Conservation (phyloP, 2,797 vertebrate species). For the Paguma larvata region DNA sequence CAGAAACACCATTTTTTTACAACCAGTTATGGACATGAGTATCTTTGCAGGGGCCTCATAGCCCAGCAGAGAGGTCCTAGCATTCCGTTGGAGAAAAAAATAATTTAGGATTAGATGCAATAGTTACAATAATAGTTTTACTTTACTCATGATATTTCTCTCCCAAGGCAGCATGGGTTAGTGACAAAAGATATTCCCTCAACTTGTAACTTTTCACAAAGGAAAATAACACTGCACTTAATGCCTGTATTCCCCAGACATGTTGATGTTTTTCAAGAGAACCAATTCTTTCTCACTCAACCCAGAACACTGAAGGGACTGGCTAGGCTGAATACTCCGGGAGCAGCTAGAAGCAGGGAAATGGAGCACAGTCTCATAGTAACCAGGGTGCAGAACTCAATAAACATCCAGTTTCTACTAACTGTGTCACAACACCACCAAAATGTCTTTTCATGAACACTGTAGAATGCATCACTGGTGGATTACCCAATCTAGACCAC, state of each 20-base stretch:
- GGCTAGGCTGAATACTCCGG: background rate
- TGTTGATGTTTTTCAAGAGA: background rate
- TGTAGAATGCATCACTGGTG: background rate
- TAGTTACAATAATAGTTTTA: background rate
- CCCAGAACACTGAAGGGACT: background rate
- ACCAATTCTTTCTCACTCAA: background rate
- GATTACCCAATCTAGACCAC: background rate
- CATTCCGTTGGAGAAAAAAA: background rate
- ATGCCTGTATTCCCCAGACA: background rate
- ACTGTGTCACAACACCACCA: background rate
- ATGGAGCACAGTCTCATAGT: background rate
- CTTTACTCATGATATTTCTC: background rate
- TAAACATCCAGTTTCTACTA: background rate
- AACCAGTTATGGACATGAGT: background rate
- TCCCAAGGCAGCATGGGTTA: background rate
- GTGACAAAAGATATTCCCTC: background rate
- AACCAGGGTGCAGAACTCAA: background rate
- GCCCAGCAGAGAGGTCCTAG: background rate
- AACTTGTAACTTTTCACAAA: background rate
- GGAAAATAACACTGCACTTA: background rate
- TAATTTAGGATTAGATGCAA: background rate
- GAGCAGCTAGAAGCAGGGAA: background rate
- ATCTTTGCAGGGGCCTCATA: background rate
- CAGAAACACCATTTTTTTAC: background rate
- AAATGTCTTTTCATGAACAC: background rate